phyloP scores from a whole-genome alignment of 2,888 invertebrate genomes.

The Hydrotaea diabolus region DNA sequence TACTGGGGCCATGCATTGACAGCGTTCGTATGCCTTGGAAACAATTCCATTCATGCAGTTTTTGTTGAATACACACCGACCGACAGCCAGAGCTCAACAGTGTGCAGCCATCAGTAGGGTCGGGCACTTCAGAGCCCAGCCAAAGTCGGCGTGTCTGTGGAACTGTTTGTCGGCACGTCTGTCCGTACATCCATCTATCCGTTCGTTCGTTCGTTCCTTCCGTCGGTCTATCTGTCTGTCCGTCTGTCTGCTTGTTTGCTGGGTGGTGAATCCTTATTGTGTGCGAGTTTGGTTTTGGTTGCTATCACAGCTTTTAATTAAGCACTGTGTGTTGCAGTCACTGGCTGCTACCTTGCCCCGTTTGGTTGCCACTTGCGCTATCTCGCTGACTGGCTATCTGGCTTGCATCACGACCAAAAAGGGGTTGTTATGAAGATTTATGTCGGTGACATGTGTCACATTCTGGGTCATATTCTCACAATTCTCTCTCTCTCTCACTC shows the following conservation, averaged over 20 bases:
- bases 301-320: slow-evolving; percentile 53
- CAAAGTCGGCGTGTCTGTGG: neutral
- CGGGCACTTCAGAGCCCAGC: neutral
- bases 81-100: neutral
- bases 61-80: too few relatives aligned
- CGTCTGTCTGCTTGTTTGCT: neutral
- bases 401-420: slow-evolving; percentile 50
- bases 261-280: slow-evolving; percentile 3
- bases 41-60: slow-evolving; percentile 3
- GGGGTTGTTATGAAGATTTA: slow-evolving; percentile 70
- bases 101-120: neutral
- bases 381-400: neutral
- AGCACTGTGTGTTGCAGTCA: neutral
- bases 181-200: neutral
- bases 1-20: neutral
- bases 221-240: neutral
- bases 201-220: neutral
- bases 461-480: slow-evolving; percentile 69
- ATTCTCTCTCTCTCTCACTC: neutral
- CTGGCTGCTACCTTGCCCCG: slow-evolving; percentile 20
- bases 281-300: slow-evolving; percentile 26
- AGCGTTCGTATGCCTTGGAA: neutral
- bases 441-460: slow-evolving; percentile 71
- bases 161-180: neutral
- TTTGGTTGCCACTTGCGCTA: slow-evolving; percentile 19